Evolutionary conservation across 1,140 invertebrate species (phyloP), one percentile per base, ranked within the genome.

Genomic region (Drosophila nigromelanica): DNA sequence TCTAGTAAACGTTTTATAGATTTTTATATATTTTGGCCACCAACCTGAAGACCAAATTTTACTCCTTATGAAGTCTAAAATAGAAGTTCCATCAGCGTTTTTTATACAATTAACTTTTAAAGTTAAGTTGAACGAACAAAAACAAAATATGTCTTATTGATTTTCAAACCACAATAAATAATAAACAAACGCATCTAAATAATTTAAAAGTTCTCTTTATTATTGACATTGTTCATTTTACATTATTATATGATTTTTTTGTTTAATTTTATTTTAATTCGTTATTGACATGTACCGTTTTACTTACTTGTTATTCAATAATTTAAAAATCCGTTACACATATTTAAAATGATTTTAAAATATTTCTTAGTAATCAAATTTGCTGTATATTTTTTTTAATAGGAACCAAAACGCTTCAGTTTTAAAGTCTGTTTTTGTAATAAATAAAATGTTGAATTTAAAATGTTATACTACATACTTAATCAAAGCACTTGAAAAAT

Each of bases 151-250:
- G 24, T 18, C 18, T 1, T 2, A 27, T 27, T 27, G 27, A 0
- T 5, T 27, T 27, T 5, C 5, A n/a, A n/a, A n/a, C n/a, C n/a
- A 6, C 0, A 6, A 27, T 0, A 27, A 27, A 27, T 27, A 27
- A 27, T 27, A 27, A 27, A 6, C 0, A 27, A 14, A 18, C 33
- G 10, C 15, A 18, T 52, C 21, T 0, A 11, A 18, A 24, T 39
- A 52, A 15, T 67, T 73, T 89, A 68, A 64, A 76, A 87, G 70
- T 87, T 67, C 47, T 70, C 59, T 86, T 86, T 86, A 82, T 87
- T 82, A 67, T 68, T 59, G 37, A 70, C 33, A 75, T 71, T 62
- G 82, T 50, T 52, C 73, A 71, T 76, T 86, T 74, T 86, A 86
- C 74, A 86, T 66, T 86, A 68, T 78, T 82, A 61, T 58, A 51